These are phyloP conservation scores for Falco berigora DNA, from an alignment of 2,797 vertebrate genomes.

Conservation along the genomic window DNA sequence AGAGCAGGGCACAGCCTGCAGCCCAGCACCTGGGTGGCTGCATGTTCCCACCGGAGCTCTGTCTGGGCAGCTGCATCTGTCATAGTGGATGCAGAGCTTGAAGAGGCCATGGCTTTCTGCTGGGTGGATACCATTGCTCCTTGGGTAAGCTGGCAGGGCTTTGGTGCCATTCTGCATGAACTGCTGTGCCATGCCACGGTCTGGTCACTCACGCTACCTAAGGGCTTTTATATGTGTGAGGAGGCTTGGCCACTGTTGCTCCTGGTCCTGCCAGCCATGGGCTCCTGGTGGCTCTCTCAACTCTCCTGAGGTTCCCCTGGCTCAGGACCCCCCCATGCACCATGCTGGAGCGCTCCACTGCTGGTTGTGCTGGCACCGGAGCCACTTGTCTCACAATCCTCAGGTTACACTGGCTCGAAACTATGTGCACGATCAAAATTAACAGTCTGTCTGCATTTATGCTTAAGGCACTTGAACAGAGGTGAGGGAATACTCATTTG, in stretches of 20 bases:
- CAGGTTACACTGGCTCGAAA: background rate
- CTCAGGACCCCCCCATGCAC: background rate
- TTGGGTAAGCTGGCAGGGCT: background rate
- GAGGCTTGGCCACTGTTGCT: background rate
- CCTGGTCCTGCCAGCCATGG: background rate
- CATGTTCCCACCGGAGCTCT: background rate
- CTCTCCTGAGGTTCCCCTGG: background rate
- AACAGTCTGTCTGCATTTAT: background rate
- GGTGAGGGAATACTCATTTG: rapidly evolving
- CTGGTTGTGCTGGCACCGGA: background rate
- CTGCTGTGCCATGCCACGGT: background rate
- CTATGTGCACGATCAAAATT: background rate
- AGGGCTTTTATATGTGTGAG: background rate
- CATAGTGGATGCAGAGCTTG: background rate
- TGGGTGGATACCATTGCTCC: background rate
- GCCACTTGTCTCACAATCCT: background rate
- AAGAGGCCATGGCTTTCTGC: background rate
- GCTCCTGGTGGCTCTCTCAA: background rate
- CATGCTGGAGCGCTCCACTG: no score
- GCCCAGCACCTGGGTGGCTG: background rate
- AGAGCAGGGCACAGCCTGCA: background rate
- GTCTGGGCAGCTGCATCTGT: background rate
- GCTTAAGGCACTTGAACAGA: background rate
- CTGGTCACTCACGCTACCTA: background rate
- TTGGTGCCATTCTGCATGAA: background rate